Evolutionary conservation across 2,113 vertebrate species (phyloP), one percentile per base, ranked within the genome.

Genomic region (Gorsachius goisagi): DNA sequence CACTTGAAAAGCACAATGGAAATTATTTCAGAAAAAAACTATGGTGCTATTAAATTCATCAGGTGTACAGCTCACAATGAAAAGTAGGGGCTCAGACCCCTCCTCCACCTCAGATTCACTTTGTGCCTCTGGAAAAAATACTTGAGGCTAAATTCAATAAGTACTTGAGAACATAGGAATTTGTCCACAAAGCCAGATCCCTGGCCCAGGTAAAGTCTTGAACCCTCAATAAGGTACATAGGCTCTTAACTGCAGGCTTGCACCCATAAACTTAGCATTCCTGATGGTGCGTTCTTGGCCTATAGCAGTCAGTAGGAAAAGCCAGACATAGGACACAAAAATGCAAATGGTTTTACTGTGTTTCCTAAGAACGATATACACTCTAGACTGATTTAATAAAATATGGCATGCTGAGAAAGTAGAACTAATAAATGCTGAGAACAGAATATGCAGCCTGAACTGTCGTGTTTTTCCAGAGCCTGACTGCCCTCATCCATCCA

Each of bases 201-300:
- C 23, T 67, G 55, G 58, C 11, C 22, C 63, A 39, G 26, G 11
- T 30, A 27, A 92, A 67, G 11, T 17, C 23, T 35, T 67, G 52
- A 55, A 50, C 5, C 4, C 19, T 37, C 7, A 18, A 5, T 20
- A 62, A 32, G 27, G 9, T 50, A 22, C 0, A 14, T 6, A 33
- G 23, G 35, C 2, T 60, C 15, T 68, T 24, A 71, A 32, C 7
- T 67, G 26, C 60, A 55, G 6, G 3, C 47, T 64, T 59, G 28
- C 18, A 74, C 19, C 28, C 41, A 26, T 1, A 1, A 91, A 9
- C 17, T 9, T 39, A 41, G 30, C 9, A 9, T 44, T 71, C 11
- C 8, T 22, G 11, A 53, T 1, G 1, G 3, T 49, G 16, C 15
- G 4, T 44, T 60, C 23, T 49, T 35, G 28, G 37, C 13, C 37